Evolutionary conservation across 2,888 invertebrate genomes (phyloP).

Genomic region (Drosophila limbata): DNA sequence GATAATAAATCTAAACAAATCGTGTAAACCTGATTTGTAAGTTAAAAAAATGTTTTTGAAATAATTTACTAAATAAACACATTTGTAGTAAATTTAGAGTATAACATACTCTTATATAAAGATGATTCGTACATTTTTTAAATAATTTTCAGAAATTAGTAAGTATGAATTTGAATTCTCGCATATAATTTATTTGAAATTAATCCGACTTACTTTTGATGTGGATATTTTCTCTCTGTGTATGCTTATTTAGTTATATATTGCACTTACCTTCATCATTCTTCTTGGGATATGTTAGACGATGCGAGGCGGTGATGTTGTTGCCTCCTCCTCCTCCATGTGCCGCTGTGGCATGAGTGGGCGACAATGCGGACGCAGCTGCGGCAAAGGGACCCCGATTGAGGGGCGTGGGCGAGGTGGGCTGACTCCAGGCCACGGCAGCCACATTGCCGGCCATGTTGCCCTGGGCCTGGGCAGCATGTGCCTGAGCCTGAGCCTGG

Average conservation of each 20-base stretch:
- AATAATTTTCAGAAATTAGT: too few species aligned
- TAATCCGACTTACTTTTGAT: too few species aligned
- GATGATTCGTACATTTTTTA: too few species aligned
- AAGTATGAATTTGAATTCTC: too few species aligned
- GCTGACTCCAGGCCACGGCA: conserved; percentile 89
- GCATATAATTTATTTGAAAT: too few species aligned
- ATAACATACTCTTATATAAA: too few species aligned
- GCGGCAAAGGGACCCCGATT: conserved; percentile 84
- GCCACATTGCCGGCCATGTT: conserved; percentile 39
- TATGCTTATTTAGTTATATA: background rate
- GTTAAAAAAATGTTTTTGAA: too few species aligned
- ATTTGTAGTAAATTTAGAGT: too few species aligned
- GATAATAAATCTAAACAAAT: too few species aligned
- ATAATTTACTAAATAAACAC: too few species aligned
- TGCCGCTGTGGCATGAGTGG: conserved; percentile 86
- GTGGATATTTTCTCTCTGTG: too few species aligned
- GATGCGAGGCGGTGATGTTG: conserved; percentile 85
- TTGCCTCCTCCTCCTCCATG: conserved; percentile 35
- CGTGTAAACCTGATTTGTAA: too few species aligned
- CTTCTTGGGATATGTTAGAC: conserved; percentile 89
- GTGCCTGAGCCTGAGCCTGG: conserved; percentile 56
- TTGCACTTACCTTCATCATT: conserved; percentile 88
- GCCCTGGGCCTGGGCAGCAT: conserved; percentile 44
- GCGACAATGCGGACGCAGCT: conserved; percentile 85
- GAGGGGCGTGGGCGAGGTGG: conserved; percentile 90